Evolutionary conservation across 2,888 invertebrate genomes (phyloP).

Genomic region (Thymelicus acteon): DNA sequence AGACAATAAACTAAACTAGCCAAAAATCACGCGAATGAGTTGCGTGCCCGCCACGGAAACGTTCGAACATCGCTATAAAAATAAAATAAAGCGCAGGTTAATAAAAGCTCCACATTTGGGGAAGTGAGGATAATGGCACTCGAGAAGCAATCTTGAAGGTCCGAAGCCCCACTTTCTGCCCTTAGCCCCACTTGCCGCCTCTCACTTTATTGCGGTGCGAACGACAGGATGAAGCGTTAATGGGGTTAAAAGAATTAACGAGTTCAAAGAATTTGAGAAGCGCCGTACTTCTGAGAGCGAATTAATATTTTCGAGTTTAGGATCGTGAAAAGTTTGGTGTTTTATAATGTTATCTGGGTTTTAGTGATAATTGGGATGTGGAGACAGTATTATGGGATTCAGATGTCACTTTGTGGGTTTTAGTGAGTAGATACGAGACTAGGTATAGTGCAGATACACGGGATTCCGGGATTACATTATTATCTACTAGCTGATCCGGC

Average conservation of each 20-base stretch:
- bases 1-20: conserved; percentile 13
- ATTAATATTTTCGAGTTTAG: neutral
- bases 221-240: conserved; percentile 37
- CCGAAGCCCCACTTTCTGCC: conserved; percentile 56
- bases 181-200: too few species aligned
- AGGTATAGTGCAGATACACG: too few species aligned
- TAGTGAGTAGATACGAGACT: too few species aligned
- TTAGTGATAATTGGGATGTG: too few species aligned
- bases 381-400: too few species aligned
- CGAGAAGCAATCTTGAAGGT: conserved; percentile 77
- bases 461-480: too few species aligned
- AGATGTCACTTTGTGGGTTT: too few species aligned
- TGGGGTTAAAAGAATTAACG: conserved; percentile 13
- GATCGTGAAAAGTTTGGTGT: neutral
- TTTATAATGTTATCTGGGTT: neutral
- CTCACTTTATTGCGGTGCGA: conserved; percentile 51
- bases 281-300: neutral
- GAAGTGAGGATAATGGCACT: conserved; percentile 72
- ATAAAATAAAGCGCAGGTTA: conserved; percentile 54
- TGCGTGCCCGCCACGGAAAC: conserved; percentile 8
- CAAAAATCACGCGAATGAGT: neutral
- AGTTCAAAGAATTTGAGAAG: conserved; percentile 16
- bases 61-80: conserved; percentile 9
- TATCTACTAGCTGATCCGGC: too few species aligned
- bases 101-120: conserved; percentile 72